Evolutionary conservation across 2,888 invertebrate species (phyloP).

Genomic region (Spicauda simplicius): DNA sequence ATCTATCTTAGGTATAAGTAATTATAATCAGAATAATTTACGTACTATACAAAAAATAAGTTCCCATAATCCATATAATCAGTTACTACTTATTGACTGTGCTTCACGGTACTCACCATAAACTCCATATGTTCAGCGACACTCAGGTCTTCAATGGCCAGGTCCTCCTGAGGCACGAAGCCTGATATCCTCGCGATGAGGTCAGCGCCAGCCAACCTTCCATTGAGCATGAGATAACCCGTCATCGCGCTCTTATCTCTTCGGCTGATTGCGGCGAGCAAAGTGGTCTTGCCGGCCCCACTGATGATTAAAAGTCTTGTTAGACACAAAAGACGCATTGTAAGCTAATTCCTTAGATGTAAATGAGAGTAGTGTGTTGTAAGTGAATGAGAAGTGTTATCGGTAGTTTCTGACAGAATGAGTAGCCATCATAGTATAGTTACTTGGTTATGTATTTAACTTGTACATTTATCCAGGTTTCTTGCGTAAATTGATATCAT

Average conservation of each 20-base stretch:
- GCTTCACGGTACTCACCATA: slow-evolving; percentile 86
- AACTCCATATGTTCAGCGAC: slow-evolving; percentile 94
- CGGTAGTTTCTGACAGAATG: too few relatives aligned
- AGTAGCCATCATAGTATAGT: too few relatives aligned
- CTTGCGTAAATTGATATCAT: too few relatives aligned
- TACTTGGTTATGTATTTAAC: too few relatives aligned
- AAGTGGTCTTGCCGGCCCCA: slow-evolving; percentile 91
- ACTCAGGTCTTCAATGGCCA: slow-evolving; percentile 91
- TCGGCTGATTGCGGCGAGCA: slow-evolving; percentile 89
- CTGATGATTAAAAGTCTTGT: slow-evolving; percentile 63
- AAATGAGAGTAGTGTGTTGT: neutral
- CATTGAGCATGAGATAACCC: slow-evolving; percentile 90
- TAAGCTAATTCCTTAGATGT: neutral
- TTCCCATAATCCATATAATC: too few relatives aligned
- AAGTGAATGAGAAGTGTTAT: too few relatives aligned
- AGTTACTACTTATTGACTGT: too few relatives aligned
- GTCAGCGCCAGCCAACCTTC: slow-evolving; percentile 85
- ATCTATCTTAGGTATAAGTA: too few relatives aligned
- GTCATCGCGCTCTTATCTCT: slow-evolving; percentile 87
- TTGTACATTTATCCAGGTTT: too few relatives aligned
- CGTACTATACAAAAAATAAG: too few relatives aligned
- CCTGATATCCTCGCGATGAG: slow-evolving; percentile 91
- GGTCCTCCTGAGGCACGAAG: slow-evolving; percentile 94
- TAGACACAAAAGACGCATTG: neutral
- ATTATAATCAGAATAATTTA: too few relatives aligned